Conservation (phyloP, 2,888 invertebrate genomes). For the Lydus trimaculatus region DNA sequence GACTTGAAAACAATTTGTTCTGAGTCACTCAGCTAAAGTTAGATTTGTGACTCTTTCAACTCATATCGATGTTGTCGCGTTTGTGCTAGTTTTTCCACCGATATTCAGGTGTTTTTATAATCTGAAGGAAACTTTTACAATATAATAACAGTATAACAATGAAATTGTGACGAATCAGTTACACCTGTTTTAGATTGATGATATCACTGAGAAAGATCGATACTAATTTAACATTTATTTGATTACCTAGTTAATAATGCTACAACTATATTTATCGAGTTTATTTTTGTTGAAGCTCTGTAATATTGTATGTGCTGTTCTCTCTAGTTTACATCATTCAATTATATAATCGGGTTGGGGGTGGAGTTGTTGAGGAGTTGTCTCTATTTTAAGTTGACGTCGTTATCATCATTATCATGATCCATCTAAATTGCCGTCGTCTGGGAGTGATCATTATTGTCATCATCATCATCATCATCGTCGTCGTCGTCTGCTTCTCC, state of each 20-base stretch:
- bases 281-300: neutral
- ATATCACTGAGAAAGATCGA: neutral
- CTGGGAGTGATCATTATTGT: neutral
- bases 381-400: neutral
- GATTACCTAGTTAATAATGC: neutral
- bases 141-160: neutral
- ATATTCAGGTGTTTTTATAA: neutral
- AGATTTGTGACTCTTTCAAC: conserved; percentile 39
- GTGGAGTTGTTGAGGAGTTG: neutral
- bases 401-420: neutral
- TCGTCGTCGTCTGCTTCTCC: neutral
- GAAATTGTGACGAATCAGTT: neutral
- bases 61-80: conserved; percentile 18
- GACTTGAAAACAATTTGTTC: conserved; percentile 43
- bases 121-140: neutral
- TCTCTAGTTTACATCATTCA: neutral
- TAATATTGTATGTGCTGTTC: neutral
- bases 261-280: neutral
- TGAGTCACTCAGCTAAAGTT: conserved; percentile 44
- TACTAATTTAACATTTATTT: neutral
- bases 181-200: conserved; percentile 1
- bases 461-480: neutral
- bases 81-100: neutral
- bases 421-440: neutral
- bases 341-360: neutral